Percentiles rank a stretch among this genome's conserved stretches.
Conservation (phyloP, 1,140 invertebrate genomes). For the Zaprionus davidi region DNA sequence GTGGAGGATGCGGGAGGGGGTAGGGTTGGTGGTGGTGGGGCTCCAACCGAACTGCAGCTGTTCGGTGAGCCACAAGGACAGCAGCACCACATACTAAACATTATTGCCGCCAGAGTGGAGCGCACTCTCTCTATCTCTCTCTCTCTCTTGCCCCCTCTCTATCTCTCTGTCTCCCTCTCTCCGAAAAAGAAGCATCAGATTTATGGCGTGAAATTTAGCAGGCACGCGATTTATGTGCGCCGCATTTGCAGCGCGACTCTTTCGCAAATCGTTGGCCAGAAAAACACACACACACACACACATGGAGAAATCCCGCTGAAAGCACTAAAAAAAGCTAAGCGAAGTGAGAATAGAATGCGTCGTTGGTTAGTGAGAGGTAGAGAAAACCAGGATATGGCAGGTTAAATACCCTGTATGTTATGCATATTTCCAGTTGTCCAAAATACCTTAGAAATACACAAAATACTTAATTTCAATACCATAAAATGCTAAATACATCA, state of each 20-base stretch:
- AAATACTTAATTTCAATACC: too few relatives aligned
- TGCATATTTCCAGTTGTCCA: too few relatives aligned
- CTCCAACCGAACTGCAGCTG: constrained; percentile 30
- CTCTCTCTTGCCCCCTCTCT: too few relatives aligned
- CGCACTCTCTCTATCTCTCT: not conserved
- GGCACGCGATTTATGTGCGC: constrained; percentile 68
- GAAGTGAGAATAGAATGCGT: not conserved
- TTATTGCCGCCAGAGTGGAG: constrained; percentile 56
- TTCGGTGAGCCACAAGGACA: constrained; percentile 42
- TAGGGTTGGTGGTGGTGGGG: too few relatives aligned
- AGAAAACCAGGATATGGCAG: not conserved
- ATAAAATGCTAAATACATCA: too few relatives aligned
- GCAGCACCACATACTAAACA: constrained; percentile 53
- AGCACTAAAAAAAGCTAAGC: not conserved
- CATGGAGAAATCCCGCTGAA: not conserved
- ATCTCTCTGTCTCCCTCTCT: not conserved
- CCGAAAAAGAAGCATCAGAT: constrained; percentile 54
- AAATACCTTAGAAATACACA: too few relatives aligned
- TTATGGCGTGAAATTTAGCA: constrained; percentile 61
- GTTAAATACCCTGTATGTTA: not conserved
- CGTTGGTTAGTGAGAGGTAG: not conserved
- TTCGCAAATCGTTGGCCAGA: constrained; percentile 21
- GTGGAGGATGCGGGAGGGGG: not conserved
- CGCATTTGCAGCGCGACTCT: constrained; percentile 59
- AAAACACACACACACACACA: not conserved